Evolutionary conservation across 2,888 invertebrate genomes (phyloP).

Genomic region (Epinotia nisella): DNA sequence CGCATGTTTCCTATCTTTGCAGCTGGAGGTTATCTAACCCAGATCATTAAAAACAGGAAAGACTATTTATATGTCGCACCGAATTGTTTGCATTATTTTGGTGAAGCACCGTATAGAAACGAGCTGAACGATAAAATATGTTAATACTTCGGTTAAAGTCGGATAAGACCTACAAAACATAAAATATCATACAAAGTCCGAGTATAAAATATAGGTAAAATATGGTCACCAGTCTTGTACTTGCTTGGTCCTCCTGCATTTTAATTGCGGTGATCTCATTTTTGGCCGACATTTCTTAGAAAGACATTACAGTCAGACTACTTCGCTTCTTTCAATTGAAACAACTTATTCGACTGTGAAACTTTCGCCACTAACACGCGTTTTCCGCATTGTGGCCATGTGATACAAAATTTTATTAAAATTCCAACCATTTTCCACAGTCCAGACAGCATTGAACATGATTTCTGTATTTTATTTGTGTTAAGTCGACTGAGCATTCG

Average conservation of each 20-base stretch:
- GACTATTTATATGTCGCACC: not conserved
- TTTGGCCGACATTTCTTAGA: not conserved
- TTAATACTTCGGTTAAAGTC: no score
- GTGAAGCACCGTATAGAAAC: not conserved
- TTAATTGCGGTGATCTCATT: conserved; percentile 15
- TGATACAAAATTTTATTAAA: conserved; percentile 15
- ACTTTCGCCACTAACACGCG: conserved; percentile 27
- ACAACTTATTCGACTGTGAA: conserved; percentile 7
- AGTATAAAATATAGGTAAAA: not conserved
- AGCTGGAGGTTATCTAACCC: not conserved
- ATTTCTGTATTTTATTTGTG: not conserved
- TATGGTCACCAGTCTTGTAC: not conserved
- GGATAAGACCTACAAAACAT: no score
- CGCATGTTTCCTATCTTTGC: not conserved
- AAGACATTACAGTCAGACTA: not conserved
- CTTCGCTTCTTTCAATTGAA: conserved; percentile 12
- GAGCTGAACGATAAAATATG: no score
- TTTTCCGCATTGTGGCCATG: conserved; percentile 24
- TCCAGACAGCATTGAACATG: not conserved
- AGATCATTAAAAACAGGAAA: no score
- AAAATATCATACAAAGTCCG: not conserved
- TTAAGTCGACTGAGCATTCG: no score
- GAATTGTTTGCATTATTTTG: not conserved
- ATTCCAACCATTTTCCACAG: conserved; percentile 1
- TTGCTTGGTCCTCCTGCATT: not conserved